Evolutionary conservation across 2,888 invertebrate genomes (phyloP).

Genomic region (Hemistola chrysoprasaria): DNA sequence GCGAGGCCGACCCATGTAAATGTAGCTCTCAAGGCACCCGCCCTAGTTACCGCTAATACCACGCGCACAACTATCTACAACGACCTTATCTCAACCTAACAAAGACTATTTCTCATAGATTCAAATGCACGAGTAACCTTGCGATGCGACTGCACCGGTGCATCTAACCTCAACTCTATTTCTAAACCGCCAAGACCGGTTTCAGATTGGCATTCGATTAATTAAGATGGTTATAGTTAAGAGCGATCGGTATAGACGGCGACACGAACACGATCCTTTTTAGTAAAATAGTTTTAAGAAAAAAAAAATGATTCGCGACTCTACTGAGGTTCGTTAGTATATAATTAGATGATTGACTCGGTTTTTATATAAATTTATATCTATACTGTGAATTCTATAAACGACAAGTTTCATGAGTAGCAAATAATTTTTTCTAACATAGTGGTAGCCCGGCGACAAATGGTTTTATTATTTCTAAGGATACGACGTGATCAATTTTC

Average conservation of each 20-base stretch:
- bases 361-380: too few species aligned
- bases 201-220: slow-evolving; percentile 31
- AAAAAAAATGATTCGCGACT: slow-evolving; percentile 51
- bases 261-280: slow-evolving; percentile 72
- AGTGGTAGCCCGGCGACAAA: too few species aligned
- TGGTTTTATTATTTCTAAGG: too few species aligned
- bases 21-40: slow-evolving; percentile 72
- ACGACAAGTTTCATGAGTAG: background rate
- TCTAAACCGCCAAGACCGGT: slow-evolving; percentile 32
- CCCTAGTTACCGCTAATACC: slow-evolving; percentile 60
- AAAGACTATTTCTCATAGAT: slow-evolving; percentile 35
- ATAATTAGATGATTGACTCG: slow-evolving; percentile 38
- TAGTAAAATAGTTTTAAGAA: slow-evolving; percentile 66
- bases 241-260: slow-evolving; percentile 52
- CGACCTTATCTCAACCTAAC: slow-evolving; percentile 36
- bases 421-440: too few species aligned
- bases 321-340: slow-evolving; percentile 34
- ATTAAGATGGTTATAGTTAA: slow-evolving; percentile 38
- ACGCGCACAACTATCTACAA: slow-evolving; percentile 27
- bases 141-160: slow-evolving; percentile 34
- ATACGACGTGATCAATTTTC: too few species aligned
- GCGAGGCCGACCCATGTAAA: slow-evolving; percentile 75
- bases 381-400: slow-evolving; percentile 1
- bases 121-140: slow-evolving; percentile 28
- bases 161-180: slow-evolving; percentile 37